A percentile compares a stretch with the other conserved stretches of the same genome.
These are phyloP conservation scores for Platycnemis pennipes DNA, from an alignment of 2,888 invertebrate genomes.

Conservation along the genomic window DNA sequence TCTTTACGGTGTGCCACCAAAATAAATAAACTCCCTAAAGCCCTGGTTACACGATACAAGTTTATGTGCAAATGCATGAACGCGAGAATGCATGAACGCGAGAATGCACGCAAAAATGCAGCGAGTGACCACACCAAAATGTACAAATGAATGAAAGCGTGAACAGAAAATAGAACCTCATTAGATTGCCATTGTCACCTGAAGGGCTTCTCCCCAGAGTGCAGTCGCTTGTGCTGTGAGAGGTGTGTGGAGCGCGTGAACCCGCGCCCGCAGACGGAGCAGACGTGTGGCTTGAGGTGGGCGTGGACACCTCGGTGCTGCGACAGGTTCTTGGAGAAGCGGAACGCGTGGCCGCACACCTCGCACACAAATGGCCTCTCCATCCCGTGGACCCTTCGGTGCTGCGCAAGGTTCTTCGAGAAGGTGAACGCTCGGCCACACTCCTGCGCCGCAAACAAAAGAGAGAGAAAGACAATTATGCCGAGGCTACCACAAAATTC, in stretches of 20 bases:
- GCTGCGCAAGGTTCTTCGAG: constrained; percentile 54
- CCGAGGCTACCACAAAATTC: no score
- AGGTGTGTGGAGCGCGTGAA: constrained; percentile 41
- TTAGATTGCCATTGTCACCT: background rate
- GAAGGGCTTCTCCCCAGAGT: constrained; percentile 47
- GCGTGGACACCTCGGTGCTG: constrained; percentile 53
- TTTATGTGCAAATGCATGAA: no score
- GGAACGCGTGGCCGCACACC: constrained; percentile 51
- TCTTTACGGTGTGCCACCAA: no score
- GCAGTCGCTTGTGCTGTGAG: constrained; percentile 31
- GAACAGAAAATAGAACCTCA: no score
- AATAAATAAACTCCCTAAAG: no score
- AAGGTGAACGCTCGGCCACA: constrained; percentile 52
- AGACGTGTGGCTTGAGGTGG: constrained; percentile 40
- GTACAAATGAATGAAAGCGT: no score
- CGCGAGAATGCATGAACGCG: no score
- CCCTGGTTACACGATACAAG: no score
- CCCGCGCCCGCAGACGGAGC: constrained; percentile 25
- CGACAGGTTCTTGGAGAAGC: constrained; percentile 57
- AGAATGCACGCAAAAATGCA: no score
- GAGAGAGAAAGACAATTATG: no score
- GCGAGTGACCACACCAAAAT: no score
- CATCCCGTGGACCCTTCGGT: constrained; percentile 23
- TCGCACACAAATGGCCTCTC: constrained; percentile 49
- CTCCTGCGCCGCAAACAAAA: background rate